Evolutionary conservation across 2,113 vertebrate species (phyloP), one percentile per base, ranked within the genome.

Genomic region (Dunckerocampus dactyliophorus): DNA sequence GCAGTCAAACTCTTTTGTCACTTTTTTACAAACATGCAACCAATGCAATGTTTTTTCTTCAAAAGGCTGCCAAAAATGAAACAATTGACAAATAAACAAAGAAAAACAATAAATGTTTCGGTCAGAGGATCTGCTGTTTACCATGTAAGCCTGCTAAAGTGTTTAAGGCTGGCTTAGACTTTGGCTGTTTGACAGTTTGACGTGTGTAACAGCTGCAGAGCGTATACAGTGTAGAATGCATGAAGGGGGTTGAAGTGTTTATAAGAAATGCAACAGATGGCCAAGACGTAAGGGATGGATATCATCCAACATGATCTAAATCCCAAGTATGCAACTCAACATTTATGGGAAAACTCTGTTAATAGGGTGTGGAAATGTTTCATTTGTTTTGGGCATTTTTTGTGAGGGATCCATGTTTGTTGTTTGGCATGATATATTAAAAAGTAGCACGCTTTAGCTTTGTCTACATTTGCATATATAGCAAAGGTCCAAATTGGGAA

Each of bases 151-250:
- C 67, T 67, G 49, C 66, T 74, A 8, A 71, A 59, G 62, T 69
- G 31, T 34, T 34, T 74, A 42, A 9, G 59, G 61, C 20, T 51
- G 49, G 34, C 54, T 57, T 9, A 58, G 51, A 49, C 24, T 19
- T 66, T 34, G 59, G 56, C 70, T 67, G 47, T 56, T 65, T 65
- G 66, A 67, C 47, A 42, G 1, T 52, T 34, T 68, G 69, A 82
- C 50, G 67, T 59, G 47, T 63, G 14, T 62, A 77, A 76, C 87
- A 89, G 84, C 84, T 87, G 83, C 72, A 59, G 48, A 22, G 46
- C 48, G 63, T 71, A 69, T n/a, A 78, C 68, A 71, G 60, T 54
- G 20, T 47, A 63, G 57, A 74, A 50, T 57, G 39, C 21, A 57
- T 69, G 68, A 62, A 62, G 37, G 62, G 71, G 67, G 59, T 67